Evolutionary conservation across 2,113 vertebrate genomes (phyloP), one percentile per base, ranked within the genome.

Genomic region (Sigmodon hispidus): DNA sequence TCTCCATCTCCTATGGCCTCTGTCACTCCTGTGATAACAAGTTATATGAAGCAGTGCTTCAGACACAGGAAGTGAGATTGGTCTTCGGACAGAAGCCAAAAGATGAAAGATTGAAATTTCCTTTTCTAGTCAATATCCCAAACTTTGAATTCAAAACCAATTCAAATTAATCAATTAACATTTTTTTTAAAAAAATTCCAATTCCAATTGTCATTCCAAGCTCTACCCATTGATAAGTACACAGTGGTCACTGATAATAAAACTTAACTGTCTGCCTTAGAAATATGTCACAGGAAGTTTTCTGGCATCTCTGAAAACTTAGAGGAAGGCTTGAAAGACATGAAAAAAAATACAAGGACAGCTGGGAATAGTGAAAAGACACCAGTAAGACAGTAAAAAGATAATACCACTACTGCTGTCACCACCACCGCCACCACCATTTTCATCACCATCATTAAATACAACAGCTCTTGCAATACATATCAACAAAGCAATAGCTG

Each of bases 141-240:
- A 26, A 36, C 7, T 2, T 70, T 40, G 87, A 16, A 48, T 77
- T 79, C 86, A 91, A 87, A 59, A 79, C 88, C 70, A 87, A 48
- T 86, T 50, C 45, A 55, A 91, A n/a, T 81, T 43, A 93, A 40
- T 40, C 48, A 91, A n/a, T 81, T 43, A 93, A 40, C n/a, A 57
- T 93, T 93, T 70, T 79, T 72, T 94, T 94, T 73, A 80, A 69
- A 93, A 88, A 80, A 93, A 76, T 69, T 59, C 76, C 81, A 36
- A 65, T 86, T 61, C 55, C 3, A 43, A n/a, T 65, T 83, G 59
- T 91, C 55, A 81, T 40, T 87, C 86, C 69, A 15, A 67, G 31
- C 31, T 84, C 72, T 43, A 55, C 67, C 31, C 84, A 90, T 21
- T 87, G 76, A 75, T 26, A 65, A 57, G 80, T 43, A 34, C 34